Base-by-base conservation (phyloP, 1,140 invertebrate species). In the Hyles euphorbiae region DNA sequence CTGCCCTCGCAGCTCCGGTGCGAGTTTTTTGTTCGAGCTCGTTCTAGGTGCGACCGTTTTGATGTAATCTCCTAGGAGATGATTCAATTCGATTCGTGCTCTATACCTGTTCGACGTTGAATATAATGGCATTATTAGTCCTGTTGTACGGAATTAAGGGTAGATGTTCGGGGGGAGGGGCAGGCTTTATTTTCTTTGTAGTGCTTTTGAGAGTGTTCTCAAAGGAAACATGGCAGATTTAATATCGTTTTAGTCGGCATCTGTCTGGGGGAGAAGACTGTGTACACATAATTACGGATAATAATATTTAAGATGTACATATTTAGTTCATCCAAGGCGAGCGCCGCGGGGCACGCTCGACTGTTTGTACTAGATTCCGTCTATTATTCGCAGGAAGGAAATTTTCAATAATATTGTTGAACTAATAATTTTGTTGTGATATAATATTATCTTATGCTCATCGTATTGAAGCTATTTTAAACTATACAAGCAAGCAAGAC, bases 41-140 rank as follows among this genome's bases (percentile, higher is more conserved):
- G 59, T 68, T 76, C 67, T 81, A 83, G 78, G 83, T 84, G 83
- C 80, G 78, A 84, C 71, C 69, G 68, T 76, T 86, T 86, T 81
- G 76, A 84, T 83, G 74, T 81, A 82, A 84, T 83, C 77, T 77
- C 70, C 65, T 61, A 67, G 64, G 67, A 74, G 76, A 81, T 83
- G 73, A 81, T 83, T 84, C 76, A 75, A 84, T 84, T 81, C 75
- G 68, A 76, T 73, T 77, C 67, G 58, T 60, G 63, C 63, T 61
- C 65, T 69, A 62, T 65, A 60, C 40, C 40, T 57, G 70, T 66
- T 70, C 64, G 59, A 52, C 44, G 43, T 48, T 57, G 46, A 58
- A 71, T 68, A 78, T 76, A 70, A 76, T 76, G 61, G 51, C 63
- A 64, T 65, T 71, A 72, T 81, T 77, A 73, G 67, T 70, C 58